phyloP scores from a whole-genome alignment of 2,797 vertebrate genomes.

The Scolopax bukidnonensis region DNA sequence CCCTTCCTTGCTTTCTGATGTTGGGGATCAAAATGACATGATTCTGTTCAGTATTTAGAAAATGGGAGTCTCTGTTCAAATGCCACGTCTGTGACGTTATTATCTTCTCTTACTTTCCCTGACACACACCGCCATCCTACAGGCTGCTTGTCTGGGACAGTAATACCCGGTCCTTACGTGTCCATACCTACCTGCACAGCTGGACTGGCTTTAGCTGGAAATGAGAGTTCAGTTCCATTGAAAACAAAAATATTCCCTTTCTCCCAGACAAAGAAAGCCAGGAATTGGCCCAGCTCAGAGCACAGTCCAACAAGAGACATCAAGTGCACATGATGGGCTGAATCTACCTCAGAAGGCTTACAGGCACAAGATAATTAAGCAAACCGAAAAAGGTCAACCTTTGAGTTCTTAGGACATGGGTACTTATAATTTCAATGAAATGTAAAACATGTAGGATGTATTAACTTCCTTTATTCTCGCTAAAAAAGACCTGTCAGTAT shows the following conservation, averaged over 20 bases:
- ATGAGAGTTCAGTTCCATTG: not conserved
- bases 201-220: not conserved
- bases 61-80: not conserved
- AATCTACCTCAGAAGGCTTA: not conserved
- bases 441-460: not conserved
- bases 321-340: not conserved
- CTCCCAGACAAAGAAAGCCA: not conserved
- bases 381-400: not conserved
- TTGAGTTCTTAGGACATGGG: not conserved
- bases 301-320: not conserved
- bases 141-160: not conserved
- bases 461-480: not conserved
- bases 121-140: not conserved
- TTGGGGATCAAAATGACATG: not conserved
- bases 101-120: not conserved
- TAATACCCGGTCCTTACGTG: not conserved
- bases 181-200: not conserved
- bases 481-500: not conserved
- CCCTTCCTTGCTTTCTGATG: not conserved
- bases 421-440: slow-evolving; percentile 8
- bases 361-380: not conserved
- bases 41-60: not conserved
- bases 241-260: not conserved
- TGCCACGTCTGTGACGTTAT: not conserved
- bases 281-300: not conserved